Evolutionary conservation across 2,888 invertebrate species (phyloP).

Genomic region (Ectobius pallidus): DNA sequence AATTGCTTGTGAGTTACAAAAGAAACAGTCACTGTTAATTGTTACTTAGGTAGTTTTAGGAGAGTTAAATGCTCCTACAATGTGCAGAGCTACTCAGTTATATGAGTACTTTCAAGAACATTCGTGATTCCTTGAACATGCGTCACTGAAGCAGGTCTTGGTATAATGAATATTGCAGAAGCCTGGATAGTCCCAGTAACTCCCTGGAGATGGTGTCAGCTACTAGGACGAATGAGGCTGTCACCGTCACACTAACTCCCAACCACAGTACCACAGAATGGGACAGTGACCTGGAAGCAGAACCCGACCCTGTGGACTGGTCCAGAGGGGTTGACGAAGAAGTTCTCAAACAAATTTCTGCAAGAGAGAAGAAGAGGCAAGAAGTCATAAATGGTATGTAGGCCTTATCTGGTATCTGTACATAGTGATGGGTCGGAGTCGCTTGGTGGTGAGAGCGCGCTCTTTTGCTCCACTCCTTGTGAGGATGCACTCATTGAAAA

Average conservation of each 20-base stretch:
- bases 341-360: constrained; percentile 71
- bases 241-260: constrained; percentile 41
- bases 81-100: no score
- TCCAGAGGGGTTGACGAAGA: constrained; percentile 74
- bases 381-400: constrained; percentile 88
- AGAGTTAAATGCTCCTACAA: no score
- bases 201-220: constrained; percentile 70
- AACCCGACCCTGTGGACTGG: constrained; percentile 79
- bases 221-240: constrained; percentile 46
- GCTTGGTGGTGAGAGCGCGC: no score
- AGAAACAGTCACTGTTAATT: no score
- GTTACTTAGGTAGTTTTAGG: no score
- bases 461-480: no score
- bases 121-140: no score
- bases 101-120: no score
- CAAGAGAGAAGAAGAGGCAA: constrained; percentile 86
- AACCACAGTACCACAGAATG: constrained; percentile 38
- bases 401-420: no score
- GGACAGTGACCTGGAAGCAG: constrained; percentile 65
- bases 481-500: no score
- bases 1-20: no score
- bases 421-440: background rate
- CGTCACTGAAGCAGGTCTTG: no score
- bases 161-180: constrained; percentile 51
- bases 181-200: constrained; percentile 75